Conservation (phyloP, 2,797 vertebrate genomes). For the Tinamus major region DNA sequence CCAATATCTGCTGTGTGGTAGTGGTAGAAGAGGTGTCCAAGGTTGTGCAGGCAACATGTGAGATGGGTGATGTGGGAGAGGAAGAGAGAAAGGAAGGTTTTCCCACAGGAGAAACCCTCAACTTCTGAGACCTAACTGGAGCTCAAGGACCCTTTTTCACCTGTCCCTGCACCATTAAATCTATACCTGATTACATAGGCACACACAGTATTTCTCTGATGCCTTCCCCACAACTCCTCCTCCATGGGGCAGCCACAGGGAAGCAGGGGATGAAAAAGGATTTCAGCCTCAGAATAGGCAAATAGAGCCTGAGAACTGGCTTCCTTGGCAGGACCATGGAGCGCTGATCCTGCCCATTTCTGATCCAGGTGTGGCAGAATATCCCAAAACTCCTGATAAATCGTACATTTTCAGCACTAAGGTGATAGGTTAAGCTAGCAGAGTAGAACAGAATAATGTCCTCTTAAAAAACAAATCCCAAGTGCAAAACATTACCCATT, state of each 20-base stretch:
- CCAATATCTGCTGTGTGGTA: not conserved
- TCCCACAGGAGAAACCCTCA: not conserved
- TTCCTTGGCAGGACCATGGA: not conserved
- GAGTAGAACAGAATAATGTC: not conserved
- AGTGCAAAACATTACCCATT: not conserved
- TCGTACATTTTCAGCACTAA: not conserved
- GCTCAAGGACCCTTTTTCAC: not conserved
- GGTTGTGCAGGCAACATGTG: not conserved
- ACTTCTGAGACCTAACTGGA: not conserved
- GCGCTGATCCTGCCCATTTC: not conserved
- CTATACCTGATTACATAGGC: rapidly evolving
- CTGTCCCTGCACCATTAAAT: not conserved
- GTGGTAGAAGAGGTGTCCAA: not conserved
- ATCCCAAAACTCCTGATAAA: not conserved
- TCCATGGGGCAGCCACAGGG: not conserved
- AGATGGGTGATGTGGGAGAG: not conserved
- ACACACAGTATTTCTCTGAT: not conserved
- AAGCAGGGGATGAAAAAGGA: not conserved
- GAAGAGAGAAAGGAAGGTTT: not conserved
- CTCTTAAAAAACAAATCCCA: not conserved
- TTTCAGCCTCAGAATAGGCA: not conserved
- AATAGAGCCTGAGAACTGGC: not conserved
- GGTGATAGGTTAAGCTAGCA: not conserved
- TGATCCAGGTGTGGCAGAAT: not conserved
- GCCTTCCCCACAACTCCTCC: not conserved